Conservation (phyloP, 2,888 invertebrate genomes). For the Pegoplata infirma region DNA sequence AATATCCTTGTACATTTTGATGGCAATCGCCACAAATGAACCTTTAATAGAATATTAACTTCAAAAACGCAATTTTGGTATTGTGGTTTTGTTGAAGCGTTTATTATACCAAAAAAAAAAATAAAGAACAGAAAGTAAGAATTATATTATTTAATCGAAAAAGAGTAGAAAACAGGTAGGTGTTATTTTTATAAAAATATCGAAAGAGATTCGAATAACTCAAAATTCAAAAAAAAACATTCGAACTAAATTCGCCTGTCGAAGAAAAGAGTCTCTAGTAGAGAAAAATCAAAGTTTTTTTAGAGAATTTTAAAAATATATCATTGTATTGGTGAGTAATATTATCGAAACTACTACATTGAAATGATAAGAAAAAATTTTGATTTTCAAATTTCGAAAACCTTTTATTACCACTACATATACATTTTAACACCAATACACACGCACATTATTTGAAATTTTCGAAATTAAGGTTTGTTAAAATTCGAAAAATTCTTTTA, state of each 20-base stretch:
- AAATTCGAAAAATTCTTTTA: constrained; percentile 52
- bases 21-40: constrained; percentile 75
- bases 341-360: constrained; percentile 51
- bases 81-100: constrained; percentile 44
- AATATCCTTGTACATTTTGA: constrained; percentile 69
- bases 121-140: too few species aligned
- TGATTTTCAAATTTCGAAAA: constrained; percentile 67
- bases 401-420: constrained; percentile 46
- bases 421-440: constrained; percentile 20
- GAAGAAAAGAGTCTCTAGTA: not conserved
- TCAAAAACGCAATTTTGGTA: constrained; percentile 68
- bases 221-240: not conserved
- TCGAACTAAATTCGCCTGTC: not conserved
- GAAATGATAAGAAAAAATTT: constrained; percentile 22
- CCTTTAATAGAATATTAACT: constrained; percentile 76
- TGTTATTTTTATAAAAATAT: not conserved
- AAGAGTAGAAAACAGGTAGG: constrained; percentile 3
- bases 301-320: constrained; percentile 8
- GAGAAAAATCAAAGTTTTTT: not conserved
- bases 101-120: too few species aligned
- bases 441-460: not conserved
- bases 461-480: constrained; percentile 22
- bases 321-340: constrained; percentile 49
- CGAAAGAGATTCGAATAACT: not conserved
- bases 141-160: not conserved